Conservation (phyloP, 1,140 invertebrate species). For the Cherax quadricarinatus region DNA sequence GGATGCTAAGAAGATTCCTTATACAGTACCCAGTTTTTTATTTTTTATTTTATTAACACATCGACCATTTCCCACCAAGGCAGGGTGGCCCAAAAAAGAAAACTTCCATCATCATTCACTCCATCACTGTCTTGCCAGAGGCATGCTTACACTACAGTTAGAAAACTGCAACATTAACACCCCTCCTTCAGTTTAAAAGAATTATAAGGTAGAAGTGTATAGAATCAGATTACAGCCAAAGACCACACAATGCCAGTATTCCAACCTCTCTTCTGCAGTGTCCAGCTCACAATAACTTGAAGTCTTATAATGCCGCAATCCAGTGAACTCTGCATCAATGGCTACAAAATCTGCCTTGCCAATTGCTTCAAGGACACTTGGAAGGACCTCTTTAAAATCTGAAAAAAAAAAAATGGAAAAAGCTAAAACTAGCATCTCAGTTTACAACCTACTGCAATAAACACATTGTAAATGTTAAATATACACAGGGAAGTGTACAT, state of each 20-base stretch:
- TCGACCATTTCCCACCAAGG: no score
- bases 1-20: no score
- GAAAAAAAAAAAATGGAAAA: neutral
- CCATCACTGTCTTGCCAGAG: no score
- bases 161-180: no score
- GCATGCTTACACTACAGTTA: no score
- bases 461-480: neutral
- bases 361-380: constrained; percentile 42
- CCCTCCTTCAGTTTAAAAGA: neutral
- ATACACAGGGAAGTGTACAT: neutral
- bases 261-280: constrained; percentile 66
- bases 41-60: no score
- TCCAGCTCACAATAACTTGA: constrained; percentile 55
- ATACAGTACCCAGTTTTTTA: no score
- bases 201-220: neutral
- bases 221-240: neutral
- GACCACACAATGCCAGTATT: neutral
- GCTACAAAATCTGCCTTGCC: constrained; percentile 57
- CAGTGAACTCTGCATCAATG: constrained; percentile 60
- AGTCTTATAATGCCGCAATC: constrained; percentile 27
- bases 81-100: no score
- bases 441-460: neutral
- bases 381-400: constrained; percentile 56
- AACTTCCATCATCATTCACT: no score
- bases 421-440: no score